Evolutionary conservation across 1,140 invertebrate genomes (phyloP), one percentile per base, ranked within the genome.

Genomic region (Galendromus occidentalis): DNA sequence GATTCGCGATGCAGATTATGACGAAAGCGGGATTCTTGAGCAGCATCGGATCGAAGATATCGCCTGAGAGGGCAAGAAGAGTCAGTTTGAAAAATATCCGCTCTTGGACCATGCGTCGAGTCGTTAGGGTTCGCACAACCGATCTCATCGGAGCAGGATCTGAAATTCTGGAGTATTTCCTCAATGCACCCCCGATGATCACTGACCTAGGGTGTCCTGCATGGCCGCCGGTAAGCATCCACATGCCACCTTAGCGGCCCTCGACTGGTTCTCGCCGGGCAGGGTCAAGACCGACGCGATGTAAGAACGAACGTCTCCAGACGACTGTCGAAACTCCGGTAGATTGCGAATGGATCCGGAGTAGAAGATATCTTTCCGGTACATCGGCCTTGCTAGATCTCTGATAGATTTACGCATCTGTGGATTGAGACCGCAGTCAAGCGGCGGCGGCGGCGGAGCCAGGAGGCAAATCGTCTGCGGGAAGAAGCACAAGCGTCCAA

Each of bases 331-430:
- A 76, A 86, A 95, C 76, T 94, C 87, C 0, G 87, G 88, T 64
- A 96, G 79, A 77, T 94, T 87, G 30, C 86, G 79, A 7, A 96
- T 85, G 29, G 88, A 92, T 28, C 94, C 93, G 14, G 91, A 91
- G 78, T 98, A 98, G 78, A 98, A 98, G 69, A 98, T 95, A 76
- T 98, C 94, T 76, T 95, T 95, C 45, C 91, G 80, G 6, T 91
- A 94, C 74, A 98, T 76, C 1, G 94, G 94, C 18, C 92, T 82
- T 18, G 93, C 85, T 77, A 93, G 74, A 64, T 79, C 78, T 59
- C 74, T 44, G 51, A 59, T 59, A 22, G 51, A 44, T 65, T 64
- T 12, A 67, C 69, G 41, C 65, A 67, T 45, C 70, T 39, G 66
- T 22, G 12, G 51, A 63, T 28, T 67, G 47, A 45, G 66, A 64